Evolutionary conservation across 2,888 invertebrate genomes (phyloP).

Genomic region (Melangyna quadrimaculata): DNA sequence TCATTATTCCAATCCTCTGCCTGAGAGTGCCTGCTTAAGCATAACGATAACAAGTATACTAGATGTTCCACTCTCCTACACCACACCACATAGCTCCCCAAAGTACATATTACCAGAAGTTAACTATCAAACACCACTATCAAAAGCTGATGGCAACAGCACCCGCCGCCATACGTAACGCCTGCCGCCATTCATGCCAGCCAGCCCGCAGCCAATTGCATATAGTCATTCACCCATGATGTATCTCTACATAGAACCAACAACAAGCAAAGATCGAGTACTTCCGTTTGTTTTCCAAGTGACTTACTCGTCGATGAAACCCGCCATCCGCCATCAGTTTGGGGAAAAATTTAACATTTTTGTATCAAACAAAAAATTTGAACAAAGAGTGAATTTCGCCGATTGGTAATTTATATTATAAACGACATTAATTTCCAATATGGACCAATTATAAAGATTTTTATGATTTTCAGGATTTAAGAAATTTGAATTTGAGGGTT

Average conservation of each 20-base stretch:
- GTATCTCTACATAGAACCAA: slow-evolving; percentile 28
- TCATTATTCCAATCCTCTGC: slow-evolving; percentile 28
- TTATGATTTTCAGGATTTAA: too few relatives aligned
- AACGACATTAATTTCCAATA: too few relatives aligned
- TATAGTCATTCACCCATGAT: slow-evolving; percentile 49
- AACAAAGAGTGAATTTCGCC: background rate
- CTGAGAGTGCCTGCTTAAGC: slow-evolving; percentile 37
- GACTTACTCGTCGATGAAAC: slow-evolving; percentile 38
- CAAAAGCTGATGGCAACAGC: background rate
- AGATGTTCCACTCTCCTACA: background rate
- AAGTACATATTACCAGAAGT: background rate
- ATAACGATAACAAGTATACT: slow-evolving; percentile 14
- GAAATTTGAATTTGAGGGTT: too few relatives aligned
- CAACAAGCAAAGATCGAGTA: slow-evolving; percentile 59
- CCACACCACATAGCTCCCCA: background rate
- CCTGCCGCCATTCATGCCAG: background rate
- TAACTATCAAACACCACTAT: background rate
- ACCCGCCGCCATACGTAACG: background rate
- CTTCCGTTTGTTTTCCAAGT: slow-evolving; percentile 60
- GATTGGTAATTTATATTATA: too few relatives aligned
- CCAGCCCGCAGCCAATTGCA: slow-evolving; percentile 1
- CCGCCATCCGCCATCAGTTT: slow-evolving; percentile 27
- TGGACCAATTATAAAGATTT: too few relatives aligned
- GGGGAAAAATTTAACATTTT: slow-evolving; percentile 12
- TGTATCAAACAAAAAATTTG: background rate